Base-by-base conservation (phyloP, 2,888 invertebrate genomes). In the Caenorhabditis sp. region DNA sequence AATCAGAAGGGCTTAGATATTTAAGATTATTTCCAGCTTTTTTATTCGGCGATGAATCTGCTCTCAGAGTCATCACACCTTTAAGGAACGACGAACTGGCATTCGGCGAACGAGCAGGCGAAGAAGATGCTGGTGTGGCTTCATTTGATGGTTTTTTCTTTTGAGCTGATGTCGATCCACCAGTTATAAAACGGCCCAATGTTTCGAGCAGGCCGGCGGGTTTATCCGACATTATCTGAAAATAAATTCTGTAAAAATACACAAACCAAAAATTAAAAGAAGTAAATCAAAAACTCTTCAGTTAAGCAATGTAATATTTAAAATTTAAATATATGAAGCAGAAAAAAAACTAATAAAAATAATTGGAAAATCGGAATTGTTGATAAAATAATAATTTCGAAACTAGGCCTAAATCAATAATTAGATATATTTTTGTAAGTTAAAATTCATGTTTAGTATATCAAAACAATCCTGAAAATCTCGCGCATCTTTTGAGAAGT, bases 211-310 rank as follows among this genome's bases (percentile, higher is more conserved):
- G 68, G 25, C 73, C 72, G 26, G 63, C 64, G 17, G 68, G 59
- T 56, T 61, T 70, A 31, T 75, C 75, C 20, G 75, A 70, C 75
- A 75, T 75, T 64, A 14, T 70, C 72, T 72, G 67, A 1, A 72
- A 61, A 54, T 12, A 43, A 43, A 5, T 2, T 10, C 3, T 17
- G 17, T 10, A 10, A 3, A 54, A 59, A 20, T 1, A 52, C 21
- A 5, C 8, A 20, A 52, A 52, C 8, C 10, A 52, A 23, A 1
- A 21, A 8, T 23, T 20, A 23, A 23, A 23, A 52, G 3, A 52
- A 52, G 50, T 50, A 50, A n/a, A 14, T 17, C 17, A 20, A 17
- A 14, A 50, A n/a, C n/a, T n/a, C n/a, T n/a, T n/a, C n/a, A n/a
- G n/a, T n/a, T n/a, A n/a, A n/a, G n/a, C n/a, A n/a, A n/a, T n/a